A percentile compares a stretch with the other conserved stretches of the same genome.
These are phyloP conservation scores for Augochlora pura DNA, from an alignment of 1,140 invertebrate species.

Conservation along the genomic window DNA sequence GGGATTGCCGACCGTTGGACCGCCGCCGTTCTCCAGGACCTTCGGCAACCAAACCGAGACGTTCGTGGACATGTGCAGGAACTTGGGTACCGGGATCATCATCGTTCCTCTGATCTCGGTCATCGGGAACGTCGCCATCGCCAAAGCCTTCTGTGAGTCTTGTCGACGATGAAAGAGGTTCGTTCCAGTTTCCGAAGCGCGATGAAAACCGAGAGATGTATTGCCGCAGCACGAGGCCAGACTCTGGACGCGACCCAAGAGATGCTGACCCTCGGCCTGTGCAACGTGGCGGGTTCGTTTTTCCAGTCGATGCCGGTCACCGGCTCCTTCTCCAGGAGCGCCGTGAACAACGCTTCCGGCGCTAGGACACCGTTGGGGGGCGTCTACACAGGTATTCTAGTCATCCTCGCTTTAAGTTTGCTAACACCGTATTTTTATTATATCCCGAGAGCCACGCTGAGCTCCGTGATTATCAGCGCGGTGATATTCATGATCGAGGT, in stretches of 20 bases:
- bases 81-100: conserved; percentile 83
- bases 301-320: conserved; percentile 89
- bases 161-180: neutral
- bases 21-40: conserved; percentile 79
- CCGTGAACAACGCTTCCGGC: conserved; percentile 88
- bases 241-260: conserved; percentile 87
- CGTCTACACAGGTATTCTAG: conserved; percentile 87
- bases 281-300: conserved; percentile 88
- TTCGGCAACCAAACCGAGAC: conserved; percentile 79
- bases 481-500: conserved; percentile 92
- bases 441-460: conserved; percentile 89
- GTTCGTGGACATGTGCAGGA: conserved; percentile 80
- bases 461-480: conserved; percentile 91
- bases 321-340: conserved; percentile 89
- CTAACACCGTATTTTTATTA: conserved; percentile 91
- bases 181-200: too few relatives aligned
- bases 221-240: conserved; percentile 79
- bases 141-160: conserved; percentile 86
- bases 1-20: conserved; percentile 80
- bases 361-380: conserved; percentile 88
- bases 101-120: conserved; percentile 86
- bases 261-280: conserved; percentile 87
- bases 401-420: conserved; percentile 87
- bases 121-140: conserved; percentile 88
- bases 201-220: neutral